phyloP scores from a whole-genome alignment of 2,888 invertebrate genomes.

The Scrobipalpa atriplicella region DNA sequence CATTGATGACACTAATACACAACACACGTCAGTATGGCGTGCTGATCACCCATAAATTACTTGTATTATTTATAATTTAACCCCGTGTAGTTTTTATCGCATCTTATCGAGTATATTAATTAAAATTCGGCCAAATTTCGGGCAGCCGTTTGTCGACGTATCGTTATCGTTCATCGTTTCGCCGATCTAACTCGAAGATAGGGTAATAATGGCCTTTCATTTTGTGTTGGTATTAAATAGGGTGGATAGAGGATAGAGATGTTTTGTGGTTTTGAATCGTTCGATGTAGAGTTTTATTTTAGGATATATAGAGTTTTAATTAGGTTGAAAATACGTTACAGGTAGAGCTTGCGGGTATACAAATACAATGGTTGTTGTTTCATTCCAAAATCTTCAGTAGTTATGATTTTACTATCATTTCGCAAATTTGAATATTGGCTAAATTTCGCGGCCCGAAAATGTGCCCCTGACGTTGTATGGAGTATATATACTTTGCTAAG shows the following conservation, averaged over 20 bases:
- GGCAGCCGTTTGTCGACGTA: background rate
- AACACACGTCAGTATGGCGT: background rate
- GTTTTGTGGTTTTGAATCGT: slow-evolving; percentile 6
- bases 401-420: too few relatives aligned
- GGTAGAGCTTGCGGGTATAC: too few relatives aligned
- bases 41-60: slow-evolving; percentile 22
- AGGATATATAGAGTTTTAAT: background rate
- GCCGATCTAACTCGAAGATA: slow-evolving; percentile 12
- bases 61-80: slow-evolving; percentile 24
- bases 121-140: slow-evolving; percentile 26
- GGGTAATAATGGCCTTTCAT: slow-evolving; percentile 1
- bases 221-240: slow-evolving; percentile 14
- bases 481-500: too few relatives aligned
- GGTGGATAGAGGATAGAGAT: slow-evolving; percentile 16
- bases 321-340: too few relatives aligned
- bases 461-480: too few relatives aligned
- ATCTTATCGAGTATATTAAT: slow-evolving; percentile 24
- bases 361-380: too few relatives aligned
- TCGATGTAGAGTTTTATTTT: background rate
- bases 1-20: slow-evolving; percentile 9
- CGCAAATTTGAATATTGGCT: too few relatives aligned
- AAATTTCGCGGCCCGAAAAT: too few relatives aligned
- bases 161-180: slow-evolving; percentile 10
- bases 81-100: slow-evolving; percentile 29
- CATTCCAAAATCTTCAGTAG: too few relatives aligned